Conservation (phyloP, 2,113 vertebrate species). For the Machaerirhynchus nigripectus region DNA sequence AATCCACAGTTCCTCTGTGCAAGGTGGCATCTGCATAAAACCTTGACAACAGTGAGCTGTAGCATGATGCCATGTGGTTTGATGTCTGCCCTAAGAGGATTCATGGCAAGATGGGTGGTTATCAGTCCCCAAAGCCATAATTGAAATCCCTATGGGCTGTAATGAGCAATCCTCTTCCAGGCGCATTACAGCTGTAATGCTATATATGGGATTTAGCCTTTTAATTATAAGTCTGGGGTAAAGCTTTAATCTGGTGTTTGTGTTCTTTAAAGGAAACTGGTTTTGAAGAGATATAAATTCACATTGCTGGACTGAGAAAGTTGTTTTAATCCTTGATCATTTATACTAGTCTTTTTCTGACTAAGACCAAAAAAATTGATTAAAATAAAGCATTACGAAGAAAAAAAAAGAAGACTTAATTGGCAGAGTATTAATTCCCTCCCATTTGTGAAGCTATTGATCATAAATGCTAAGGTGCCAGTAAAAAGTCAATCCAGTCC, state of each 20-base stretch:
- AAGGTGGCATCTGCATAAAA: not conserved
- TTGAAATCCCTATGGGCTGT: slow-evolving; percentile 7
- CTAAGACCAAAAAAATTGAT: not conserved
- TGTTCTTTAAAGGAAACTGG: slow-evolving; percentile 35
- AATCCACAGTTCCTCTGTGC: not conserved
- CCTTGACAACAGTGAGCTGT: not conserved
- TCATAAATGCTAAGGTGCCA: slow-evolving; percentile 39
- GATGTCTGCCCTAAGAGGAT: slow-evolving; percentile 7
- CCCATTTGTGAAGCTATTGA: slow-evolving; percentile 28
- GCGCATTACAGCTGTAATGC: slow-evolving; percentile 50
- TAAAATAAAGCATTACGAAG: not conserved
- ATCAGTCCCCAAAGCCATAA: slow-evolving; percentile 27
- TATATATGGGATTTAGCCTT: slow-evolving; percentile 53
- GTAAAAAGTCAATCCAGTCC: slow-evolving; percentile 18
- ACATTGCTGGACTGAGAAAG: not conserved
- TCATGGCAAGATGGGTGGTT: slow-evolving; percentile 26
- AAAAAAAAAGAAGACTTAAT: not conserved
- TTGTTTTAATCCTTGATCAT: not conserved
- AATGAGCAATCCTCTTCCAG: slow-evolving; percentile 62
- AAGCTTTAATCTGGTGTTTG: slow-evolving; percentile 48
- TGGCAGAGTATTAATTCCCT: not conserved
- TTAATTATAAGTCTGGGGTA: slow-evolving; percentile 65
- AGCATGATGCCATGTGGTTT: not conserved
- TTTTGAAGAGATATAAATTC: slow-evolving; percentile 46
- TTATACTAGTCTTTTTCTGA: not conserved